Evolutionary conservation across 2,113 vertebrate genomes (phyloP), one percentile per base, ranked within the genome.

Genomic region (Lipophrys pholis): DNA sequence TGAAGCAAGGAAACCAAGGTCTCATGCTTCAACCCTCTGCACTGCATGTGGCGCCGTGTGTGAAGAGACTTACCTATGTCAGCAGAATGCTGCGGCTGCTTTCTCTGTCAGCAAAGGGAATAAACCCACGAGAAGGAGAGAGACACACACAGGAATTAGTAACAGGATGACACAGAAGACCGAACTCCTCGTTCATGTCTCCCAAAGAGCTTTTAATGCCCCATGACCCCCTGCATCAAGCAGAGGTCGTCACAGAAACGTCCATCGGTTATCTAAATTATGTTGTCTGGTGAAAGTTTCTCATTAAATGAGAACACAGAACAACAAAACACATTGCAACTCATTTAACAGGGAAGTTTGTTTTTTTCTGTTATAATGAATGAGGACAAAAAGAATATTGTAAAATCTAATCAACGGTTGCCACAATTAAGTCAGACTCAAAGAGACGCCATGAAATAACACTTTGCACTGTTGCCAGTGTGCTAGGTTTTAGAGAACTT

Each of bases 121-220:
- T 90, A 90, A 91, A 90, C 89, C 91, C 90, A 84, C 87, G 69
- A 87, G 74, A 86, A 89, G 90, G 83, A 91, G 90, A 94, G 87
- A 94, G 90, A 94, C 83, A 94, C 82, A 94, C 83, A 93, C 62
- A 94, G 83, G 80, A 82, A 90, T 94, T 94, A 94, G 91, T 90
- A 87, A 93, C 78, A 91, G 73, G 60, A 72, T 85, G 85, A 80
- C 73, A 82, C 69, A 85, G 65, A 74, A 90, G 87, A 88, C 79
- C 77, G 77, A 88, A 85, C 85, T 82, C 75, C 73, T 80, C 36
- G 54, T 83, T 64, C 69, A 78, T 60, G 85, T 90, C 78, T 62
- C 36, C 77, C 58, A 81, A 69, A 70, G 73, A 70, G 76, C 72
- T 69, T 6, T 73, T 16, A 30, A 59, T 73, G 65, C 74, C 66